Evolutionary conservation across 2,797 vertebrate genomes (phyloP), one percentile per base, ranked within the genome.

Genomic region (Mastacembelus armatus): DNA sequence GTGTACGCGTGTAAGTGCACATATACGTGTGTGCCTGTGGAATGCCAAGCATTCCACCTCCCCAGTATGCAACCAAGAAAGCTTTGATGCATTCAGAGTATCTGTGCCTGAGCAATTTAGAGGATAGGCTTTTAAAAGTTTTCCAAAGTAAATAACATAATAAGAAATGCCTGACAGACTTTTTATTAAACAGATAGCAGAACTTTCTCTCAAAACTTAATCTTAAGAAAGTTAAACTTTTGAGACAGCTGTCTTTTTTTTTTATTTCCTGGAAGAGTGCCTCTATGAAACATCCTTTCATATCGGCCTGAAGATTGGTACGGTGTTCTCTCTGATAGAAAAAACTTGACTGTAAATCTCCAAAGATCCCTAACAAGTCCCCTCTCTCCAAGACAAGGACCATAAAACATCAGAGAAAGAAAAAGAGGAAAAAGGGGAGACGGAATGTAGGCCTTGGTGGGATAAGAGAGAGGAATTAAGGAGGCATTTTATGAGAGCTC

Each of bases 1-100:
- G 66, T 44, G 55, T 66, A 27, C 48, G 52, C 58, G 61, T 64
- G 71, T 59, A 63, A 39, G 69, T 48, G 42, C 54, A 49, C 45
- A 47, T 75, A 70, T 74, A 66, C 54, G 54, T 2, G 58, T 84
- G 78, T 81, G 81, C 66, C 63, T 61, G 71, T 80, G 77, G 71
- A 83, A 84, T 80, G 69, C 76, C 67, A 74, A 76, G 65, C 60
- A 64, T 83, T 70, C 69, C 81, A 74, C 74, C 79, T 83, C 45
- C 50, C 65, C 60, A 36, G 43, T 74, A 66, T 77, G 72, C 77
- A 77, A 47, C 71, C 76, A 72, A 66, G 81, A 89, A 85, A 79
- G 82, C 88, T 91, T 91, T 89, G 91, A 93, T 92, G 92, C 91
- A 88, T 92, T 91, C 78, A 86, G 76, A 84, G 84, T 86, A 77